These are phyloP conservation scores for Apistogramma diplotaenia DNA, from an alignment of 2,113 vertebrate species.

Conservation along the genomic window DNA sequence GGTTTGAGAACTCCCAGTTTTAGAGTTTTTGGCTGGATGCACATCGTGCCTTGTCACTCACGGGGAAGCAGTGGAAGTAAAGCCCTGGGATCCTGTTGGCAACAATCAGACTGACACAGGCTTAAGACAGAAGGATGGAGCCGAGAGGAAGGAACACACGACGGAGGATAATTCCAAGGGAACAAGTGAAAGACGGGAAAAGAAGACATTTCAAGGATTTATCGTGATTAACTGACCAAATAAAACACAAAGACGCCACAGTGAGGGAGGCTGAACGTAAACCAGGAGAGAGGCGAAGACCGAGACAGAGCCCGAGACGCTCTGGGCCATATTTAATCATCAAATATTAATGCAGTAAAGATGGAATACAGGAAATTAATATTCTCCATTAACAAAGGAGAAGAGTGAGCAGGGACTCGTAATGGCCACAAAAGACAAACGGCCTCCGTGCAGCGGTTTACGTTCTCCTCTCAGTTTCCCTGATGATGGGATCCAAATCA, in stretches of 20 bases:
- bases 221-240: not conserved
- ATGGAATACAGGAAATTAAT: slow-evolving; percentile 65
- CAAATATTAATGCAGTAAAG: slow-evolving; percentile 63
- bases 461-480: not conserved
- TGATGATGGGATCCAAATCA: slow-evolving; percentile 1
- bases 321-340: slow-evolving; percentile 50
- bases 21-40: not conserved
- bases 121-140: not conserved
- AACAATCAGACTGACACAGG: not conserved
- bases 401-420: not conserved
- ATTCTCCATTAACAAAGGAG: slow-evolving; percentile 52
- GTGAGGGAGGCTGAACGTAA: not conserved
- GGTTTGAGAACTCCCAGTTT: slow-evolving; percentile 1
- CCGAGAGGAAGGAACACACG: not conserved
- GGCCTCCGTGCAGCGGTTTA: not conserved
- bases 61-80: not conserved
- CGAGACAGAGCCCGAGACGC: slow-evolving; percentile 16
- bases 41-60: not conserved
- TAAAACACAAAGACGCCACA: not conserved
- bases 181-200: not conserved
- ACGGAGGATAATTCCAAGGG: not conserved
- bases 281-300: not conserved
- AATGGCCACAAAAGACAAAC: slow-evolving; percentile 24
- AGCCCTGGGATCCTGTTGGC: not conserved
- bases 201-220: not conserved